Conservation (phyloP, 2,797 vertebrate genomes). For the Hybognathus amarus region DNA sequence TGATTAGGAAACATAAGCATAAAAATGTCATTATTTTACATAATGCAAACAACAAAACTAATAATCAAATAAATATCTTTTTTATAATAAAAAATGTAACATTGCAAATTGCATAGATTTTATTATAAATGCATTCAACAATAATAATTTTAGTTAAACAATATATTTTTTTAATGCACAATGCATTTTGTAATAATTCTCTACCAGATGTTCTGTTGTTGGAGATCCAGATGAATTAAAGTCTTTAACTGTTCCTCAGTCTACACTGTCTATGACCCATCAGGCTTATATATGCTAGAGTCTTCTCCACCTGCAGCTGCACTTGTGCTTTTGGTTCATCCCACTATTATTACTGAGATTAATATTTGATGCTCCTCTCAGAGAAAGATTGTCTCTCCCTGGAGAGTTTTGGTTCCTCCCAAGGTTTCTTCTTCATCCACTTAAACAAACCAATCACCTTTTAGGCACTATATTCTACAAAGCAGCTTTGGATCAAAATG, state of each 20-base stretch:
- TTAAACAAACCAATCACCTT: not conserved
- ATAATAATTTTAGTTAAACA: not conserved
- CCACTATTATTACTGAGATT: too few relatives aligned
- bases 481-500: not conserved
- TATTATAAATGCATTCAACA: not conserved
- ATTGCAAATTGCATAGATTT: not conserved
- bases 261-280: not conserved
- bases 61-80: not conserved
- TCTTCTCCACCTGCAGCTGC: not conserved
- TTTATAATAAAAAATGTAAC: not conserved
- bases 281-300: not conserved
- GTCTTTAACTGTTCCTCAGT: not conserved
- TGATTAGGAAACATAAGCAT: not conserved
- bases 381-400: not conserved
- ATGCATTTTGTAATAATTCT: not conserved
- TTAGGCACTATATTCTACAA: not conserved
- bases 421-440: constrained; percentile 1
- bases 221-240: not conserved
- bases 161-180: not conserved
- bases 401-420: constrained; percentile 8
- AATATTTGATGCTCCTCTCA: not conserved
- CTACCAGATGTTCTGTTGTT: not conserved
- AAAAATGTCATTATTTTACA: not conserved
- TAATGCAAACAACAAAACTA: not conserved
- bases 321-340: not conserved